Base-by-base conservation (phyloP, 23 tunicate genomes). In the Halocynthia aurantium region DNA sequence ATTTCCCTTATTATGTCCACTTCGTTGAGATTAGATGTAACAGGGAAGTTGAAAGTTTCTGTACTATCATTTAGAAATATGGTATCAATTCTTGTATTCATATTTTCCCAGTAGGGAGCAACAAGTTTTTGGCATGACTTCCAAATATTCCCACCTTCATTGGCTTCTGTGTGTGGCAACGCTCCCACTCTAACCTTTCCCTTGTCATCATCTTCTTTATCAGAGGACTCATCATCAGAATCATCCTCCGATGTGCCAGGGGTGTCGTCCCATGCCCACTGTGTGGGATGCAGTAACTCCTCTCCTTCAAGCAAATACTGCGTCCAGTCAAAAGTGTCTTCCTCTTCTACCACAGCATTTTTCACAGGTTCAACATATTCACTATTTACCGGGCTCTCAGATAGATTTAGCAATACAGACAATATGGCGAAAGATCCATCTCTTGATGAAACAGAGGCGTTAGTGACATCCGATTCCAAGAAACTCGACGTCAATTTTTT, bases 291-390 rank as follows among this genome's bases (percentile, higher is more conserved):
- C 17, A 64, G 78, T 8, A 69, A n/a, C 62, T 92, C 98, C 79
- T 83, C 88, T 6, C 98, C 98, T 20, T 92, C 88, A 58, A 86
- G 56, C 20, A 92, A 80, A 72, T 85, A 86, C 22, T 77, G 69
- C 4, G 74, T 22, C 98, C 98, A 92, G 75, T 92, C 83, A 82
- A 86, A 74, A 0, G 57, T 51, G 40, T 86, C 81, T 52, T 44
- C 70, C 18, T 57, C 12, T 7, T 52, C 53, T 5, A 7, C 10
- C 11, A 18, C 56, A n/a, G 18, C 21, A 13, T n/a, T 60, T 53
- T 13, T 56, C n/a, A 15, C 12, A 40, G 75, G 70, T 74, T 68
- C 18, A 52, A 58, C 40, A 52, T 86, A 92, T 21, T 40, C 70
- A 10, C 10, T 31, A 50, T 79, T 55, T 10, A 92, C 51, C 22